A percentile compares a stretch with the other conserved stretches of the same genome.
phyloP scores from a whole-genome alignment of 2,113 vertebrate genomes.

The Gracilinanus agilis region DNA sequence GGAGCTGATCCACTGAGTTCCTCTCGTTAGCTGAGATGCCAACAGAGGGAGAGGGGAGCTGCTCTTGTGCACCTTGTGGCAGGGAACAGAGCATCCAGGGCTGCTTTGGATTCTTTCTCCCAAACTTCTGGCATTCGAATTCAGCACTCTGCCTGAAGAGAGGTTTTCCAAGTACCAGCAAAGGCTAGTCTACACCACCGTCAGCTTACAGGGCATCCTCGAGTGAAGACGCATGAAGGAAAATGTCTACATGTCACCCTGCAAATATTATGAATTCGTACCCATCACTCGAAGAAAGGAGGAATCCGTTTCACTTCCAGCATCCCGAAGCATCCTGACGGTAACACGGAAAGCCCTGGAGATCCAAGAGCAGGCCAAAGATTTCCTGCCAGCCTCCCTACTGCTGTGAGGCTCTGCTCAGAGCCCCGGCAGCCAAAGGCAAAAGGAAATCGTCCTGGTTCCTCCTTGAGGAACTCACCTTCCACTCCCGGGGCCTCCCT shows the following conservation, averaged over 20 bases:
- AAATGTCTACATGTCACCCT: constrained; percentile 69
- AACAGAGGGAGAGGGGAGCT: constrained; percentile 63
- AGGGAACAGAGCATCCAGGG: constrained; percentile 53
- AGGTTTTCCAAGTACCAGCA: constrained; percentile 54
- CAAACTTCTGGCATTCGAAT: constrained; percentile 47
- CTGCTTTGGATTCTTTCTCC: constrained; percentile 50
- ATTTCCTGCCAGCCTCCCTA: too few relatives aligned
- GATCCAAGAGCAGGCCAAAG: not conserved
- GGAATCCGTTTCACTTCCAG: constrained; percentile 52
- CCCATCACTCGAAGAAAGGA: constrained; percentile 74
- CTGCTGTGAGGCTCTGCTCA: too few relatives aligned
- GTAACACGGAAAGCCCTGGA: constrained; percentile 22
- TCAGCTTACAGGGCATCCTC: constrained; percentile 72
- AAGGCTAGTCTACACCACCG: constrained; percentile 56
- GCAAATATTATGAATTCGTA: constrained; percentile 77
- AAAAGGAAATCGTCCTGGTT: too few relatives aligned
- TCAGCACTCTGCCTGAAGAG: constrained; percentile 42
- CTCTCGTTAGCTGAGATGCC: constrained; percentile 67
- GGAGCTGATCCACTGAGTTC: not conserved
- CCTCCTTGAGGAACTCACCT: too few relatives aligned
- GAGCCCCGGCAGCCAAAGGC: too few relatives aligned
- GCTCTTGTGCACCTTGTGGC: constrained; percentile 53
- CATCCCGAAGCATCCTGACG: constrained; percentile 66
- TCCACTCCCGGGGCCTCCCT: too few relatives aligned
- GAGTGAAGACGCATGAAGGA: constrained; percentile 78